Conservation (phyloP, 2,888 invertebrate species). For the Meandrusa payeni region DNA sequence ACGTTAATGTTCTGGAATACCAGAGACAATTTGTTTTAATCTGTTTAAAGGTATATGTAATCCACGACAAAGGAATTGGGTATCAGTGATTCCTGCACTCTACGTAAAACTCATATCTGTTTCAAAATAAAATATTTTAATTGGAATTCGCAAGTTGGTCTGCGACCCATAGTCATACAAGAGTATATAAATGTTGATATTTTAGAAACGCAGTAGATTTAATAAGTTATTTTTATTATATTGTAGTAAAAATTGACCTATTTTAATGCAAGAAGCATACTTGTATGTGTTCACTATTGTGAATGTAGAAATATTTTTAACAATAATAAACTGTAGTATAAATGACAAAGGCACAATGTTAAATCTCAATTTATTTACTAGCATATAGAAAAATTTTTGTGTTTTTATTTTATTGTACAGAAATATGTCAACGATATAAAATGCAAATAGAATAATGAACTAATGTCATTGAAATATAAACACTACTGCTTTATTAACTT, state of each 20-base stretch:
- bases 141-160: conserved; percentile 1
- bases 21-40: no score
- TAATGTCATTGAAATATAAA: no score
- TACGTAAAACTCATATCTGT: conserved; percentile 21
- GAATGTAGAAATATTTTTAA: conserved; percentile 3
- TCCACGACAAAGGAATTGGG: conserved; percentile 4
- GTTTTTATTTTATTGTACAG: conserved; percentile 7
- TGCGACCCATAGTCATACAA: conserved; percentile 17
- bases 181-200: conserved; percentile 30
- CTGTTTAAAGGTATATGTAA: no score
- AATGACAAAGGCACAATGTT: conserved; percentile 3
- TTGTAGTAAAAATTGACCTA: conserved; percentile 4
- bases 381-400: conserved; percentile 3
- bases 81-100: conserved; percentile 3
- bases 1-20: not conserved
- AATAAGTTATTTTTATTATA: conserved; percentile 31
- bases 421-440: conserved; percentile 1
- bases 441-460: not conserved
- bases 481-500: no score
- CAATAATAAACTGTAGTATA: conserved; percentile 6
- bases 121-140: conserved; percentile 13
- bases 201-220: conserved; percentile 28
- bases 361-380: conserved; percentile 22
- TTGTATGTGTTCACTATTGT: conserved; percentile 20
- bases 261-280: conserved; percentile 10